These are phyloP conservation scores for Halcyon senegalensis DNA, from an alignment of 2,113 vertebrate species.

Conservation along the genomic window DNA sequence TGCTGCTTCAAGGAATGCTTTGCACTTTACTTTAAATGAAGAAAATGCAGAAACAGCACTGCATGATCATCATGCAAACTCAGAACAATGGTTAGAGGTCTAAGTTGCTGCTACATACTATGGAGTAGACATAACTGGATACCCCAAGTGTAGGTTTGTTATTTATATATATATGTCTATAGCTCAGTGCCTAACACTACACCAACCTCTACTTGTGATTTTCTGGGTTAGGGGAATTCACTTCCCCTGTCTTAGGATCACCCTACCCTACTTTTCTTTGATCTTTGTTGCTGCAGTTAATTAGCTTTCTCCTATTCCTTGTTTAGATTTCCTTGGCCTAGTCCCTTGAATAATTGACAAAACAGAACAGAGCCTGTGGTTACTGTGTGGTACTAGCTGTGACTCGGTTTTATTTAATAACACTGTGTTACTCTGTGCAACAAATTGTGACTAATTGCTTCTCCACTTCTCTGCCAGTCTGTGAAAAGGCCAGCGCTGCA, in stretches of 20 bases:
- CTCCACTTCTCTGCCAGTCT: neutral
- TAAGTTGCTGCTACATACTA: neutral
- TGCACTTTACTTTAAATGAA: neutral
- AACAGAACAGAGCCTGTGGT: neutral
- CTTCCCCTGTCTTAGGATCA: neutral
- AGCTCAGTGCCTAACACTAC: rapidly evolving
- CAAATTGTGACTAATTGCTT: conserved; percentile 2
- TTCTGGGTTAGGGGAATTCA: neutral
- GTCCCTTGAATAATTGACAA: neutral
- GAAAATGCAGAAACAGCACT: neutral
- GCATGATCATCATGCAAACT: neutral
- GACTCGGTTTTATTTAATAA: neutral
- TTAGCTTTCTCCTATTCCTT: neutral
- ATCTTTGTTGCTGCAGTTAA: neutral
- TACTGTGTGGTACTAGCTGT: neutral
- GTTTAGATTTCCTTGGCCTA: neutral
- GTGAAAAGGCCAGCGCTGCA: neutral
- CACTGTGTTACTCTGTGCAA: neutral
- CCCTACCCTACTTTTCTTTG: neutral
- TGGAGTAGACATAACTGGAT: neutral
- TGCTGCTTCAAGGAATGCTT: neutral
- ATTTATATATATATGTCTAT: neutral
- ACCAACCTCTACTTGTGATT: neutral
- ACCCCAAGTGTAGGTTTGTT: neutral
- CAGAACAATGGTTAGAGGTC: neutral